These are phyloP conservation scores for Polyommatus iphigenia DNA, from an alignment of 2,888 invertebrate species.

Conservation along the genomic window DNA sequence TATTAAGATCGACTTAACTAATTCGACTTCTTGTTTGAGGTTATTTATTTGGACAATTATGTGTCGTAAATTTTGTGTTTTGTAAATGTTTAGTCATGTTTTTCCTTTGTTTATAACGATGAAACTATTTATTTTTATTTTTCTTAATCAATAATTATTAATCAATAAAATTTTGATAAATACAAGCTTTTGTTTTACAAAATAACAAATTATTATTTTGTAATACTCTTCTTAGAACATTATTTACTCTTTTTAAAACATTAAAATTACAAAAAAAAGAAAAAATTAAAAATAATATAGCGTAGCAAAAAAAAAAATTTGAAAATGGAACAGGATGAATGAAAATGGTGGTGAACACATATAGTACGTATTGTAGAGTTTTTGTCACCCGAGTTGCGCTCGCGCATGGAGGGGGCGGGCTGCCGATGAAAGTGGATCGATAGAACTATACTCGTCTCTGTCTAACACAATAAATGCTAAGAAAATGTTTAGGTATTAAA, in stretches of 20 bases:
- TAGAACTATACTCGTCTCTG: slow-evolving; percentile 63
- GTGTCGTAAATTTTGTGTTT: slow-evolving; percentile 33
- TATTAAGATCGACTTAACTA: slow-evolving; percentile 15
- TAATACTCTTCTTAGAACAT: no score
- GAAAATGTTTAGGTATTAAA: neutral
- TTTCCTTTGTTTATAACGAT: no score
- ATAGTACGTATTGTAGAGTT: slow-evolving; percentile 43
- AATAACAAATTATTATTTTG: no score
- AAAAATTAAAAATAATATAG: neutral
- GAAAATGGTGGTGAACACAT: slow-evolving; percentile 23
- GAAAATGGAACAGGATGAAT: neutral
- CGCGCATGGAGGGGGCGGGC: slow-evolving; percentile 68
- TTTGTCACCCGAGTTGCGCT: slow-evolving; percentile 73
- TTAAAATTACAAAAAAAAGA: neutral
- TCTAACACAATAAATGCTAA: slow-evolving; percentile 48
- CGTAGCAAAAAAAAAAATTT: neutral
- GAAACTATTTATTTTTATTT: no score
- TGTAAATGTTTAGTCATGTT: neutral
- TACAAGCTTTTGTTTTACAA: no score
- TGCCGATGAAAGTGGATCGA: slow-evolving; percentile 56
- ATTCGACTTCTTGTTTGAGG: slow-evolving; percentile 23
- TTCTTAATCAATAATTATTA: no score
- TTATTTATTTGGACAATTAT: slow-evolving; percentile 33
- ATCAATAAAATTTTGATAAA: no score
- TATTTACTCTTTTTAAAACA: no score